Base-by-base conservation (phyloP, 30 jellyfish, hydroid and myxozoan genomes). In the Hydractinia symbiolongicarpus region DNA sequence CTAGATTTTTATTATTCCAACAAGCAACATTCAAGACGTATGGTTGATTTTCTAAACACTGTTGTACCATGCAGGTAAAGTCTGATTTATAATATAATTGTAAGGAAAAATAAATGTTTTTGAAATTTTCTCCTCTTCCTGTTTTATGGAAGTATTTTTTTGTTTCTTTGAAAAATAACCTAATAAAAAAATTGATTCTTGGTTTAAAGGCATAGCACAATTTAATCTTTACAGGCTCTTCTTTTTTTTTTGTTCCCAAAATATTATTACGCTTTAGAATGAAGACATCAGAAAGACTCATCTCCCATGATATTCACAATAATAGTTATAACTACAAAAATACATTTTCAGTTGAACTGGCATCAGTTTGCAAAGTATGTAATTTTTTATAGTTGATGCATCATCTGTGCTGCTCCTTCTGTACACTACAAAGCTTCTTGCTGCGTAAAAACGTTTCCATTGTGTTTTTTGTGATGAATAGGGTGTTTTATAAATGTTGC, bases 321-420 rank as follows among this genome's bases (percentile, higher is more conserved):
- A 93, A 93, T 67, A 88, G 97, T 6, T 88, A 61, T 73, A 89
- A 93, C 55, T 88, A 84, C 89, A 88, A 93, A 81, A 85, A 85
- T 66, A 93, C 99, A 50, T 88, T 89, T 66, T 83, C 95, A 13
- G 99, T 93, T 11, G 96, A 88, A 54, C 79, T 93, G 17, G 97
- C 86, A n/a, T 97, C 99, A 5, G 82, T 93, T 16, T 93, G 99
- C 79, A 93, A 93, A 95, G 98, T 93, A 82, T 7, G 94, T 50
- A 64, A 64, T n/a, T 7, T 7, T n/a, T 13, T 7, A 1, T 64
- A n/a, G 74, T 64, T 64, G 19, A 51, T 44, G 3, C 69, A 64
- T 7, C 74, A 64, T 13, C 17, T 58, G 19, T 58, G 69, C 69
- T 16, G 69, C 19, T 58, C 3, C 17, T 58, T 58, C 19, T 58